These are phyloP conservation scores for Trichoplusia ni DNA, from an alignment of 1,140 invertebrate species.

Conservation along the genomic window DNA sequence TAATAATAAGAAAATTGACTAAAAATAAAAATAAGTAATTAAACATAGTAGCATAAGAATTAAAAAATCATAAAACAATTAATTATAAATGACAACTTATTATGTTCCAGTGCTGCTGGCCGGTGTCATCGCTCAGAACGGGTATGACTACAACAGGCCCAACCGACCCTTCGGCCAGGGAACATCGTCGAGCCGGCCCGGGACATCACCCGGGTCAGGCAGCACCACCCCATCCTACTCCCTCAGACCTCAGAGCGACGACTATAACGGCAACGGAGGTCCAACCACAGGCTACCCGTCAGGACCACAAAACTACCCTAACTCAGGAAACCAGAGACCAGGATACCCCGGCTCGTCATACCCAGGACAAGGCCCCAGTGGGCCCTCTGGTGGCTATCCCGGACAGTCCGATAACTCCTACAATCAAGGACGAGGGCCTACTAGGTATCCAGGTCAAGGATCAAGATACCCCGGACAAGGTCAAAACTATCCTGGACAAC, in stretches of 20 bases:
- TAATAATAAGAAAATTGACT: not conserved
- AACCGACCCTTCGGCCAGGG: slow-evolving; percentile 73
- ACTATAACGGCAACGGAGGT: slow-evolving; percentile 30
- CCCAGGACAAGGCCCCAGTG: slow-evolving; percentile 46
- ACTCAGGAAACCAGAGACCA: slow-evolving; percentile 41
- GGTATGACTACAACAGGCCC: slow-evolving; percentile 82
- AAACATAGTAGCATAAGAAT: no score
- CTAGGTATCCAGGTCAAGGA: slow-evolving; percentile 30
- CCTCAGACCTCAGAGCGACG: slow-evolving; percentile 31
- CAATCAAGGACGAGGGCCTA: slow-evolving; percentile 13
- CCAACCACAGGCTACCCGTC: slow-evolving; percentile 50
- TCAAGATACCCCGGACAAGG: slow-evolving; percentile 40
- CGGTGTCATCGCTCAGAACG: slow-evolving; percentile 69
- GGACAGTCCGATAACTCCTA: not conserved
- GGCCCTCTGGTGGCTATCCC: slow-evolving; percentile 17
- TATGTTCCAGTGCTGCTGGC: slow-evolving; percentile 70
- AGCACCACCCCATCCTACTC: slow-evolving; percentile 41
- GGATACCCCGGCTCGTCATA: slow-evolving; percentile 45
- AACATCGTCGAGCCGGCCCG: slow-evolving; percentile 47
- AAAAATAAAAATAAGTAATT: no score
- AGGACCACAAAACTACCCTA: slow-evolving; percentile 58
- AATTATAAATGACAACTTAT: slow-evolving; percentile 16
- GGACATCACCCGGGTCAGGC: slow-evolving; percentile 45
- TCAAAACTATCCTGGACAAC: slow-evolving; percentile 49
- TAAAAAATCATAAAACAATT: not conserved